These are phyloP conservation scores for Mythimna ferrago DNA, from an alignment of 2,888 invertebrate genomes.

Conservation along the genomic window DNA sequence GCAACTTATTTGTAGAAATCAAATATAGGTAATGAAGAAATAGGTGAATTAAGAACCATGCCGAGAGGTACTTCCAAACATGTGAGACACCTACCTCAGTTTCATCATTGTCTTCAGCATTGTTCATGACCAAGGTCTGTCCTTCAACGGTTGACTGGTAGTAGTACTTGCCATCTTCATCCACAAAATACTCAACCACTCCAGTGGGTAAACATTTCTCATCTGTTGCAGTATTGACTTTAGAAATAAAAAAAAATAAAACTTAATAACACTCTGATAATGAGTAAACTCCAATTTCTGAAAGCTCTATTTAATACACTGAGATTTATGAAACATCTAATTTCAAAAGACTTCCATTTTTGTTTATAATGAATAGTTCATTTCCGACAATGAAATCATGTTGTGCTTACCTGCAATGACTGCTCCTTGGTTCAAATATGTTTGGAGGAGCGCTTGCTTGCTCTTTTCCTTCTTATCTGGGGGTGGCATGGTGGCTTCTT, in stretches of 20 bases:
- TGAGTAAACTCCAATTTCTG: not conserved
- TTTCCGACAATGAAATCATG: not conserved
- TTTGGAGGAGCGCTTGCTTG: slow-evolving; percentile 93
- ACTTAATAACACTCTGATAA: not conserved
- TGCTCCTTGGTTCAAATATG: slow-evolving; percentile 94
- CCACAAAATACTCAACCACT: slow-evolving; percentile 94
- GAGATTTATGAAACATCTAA: not conserved
- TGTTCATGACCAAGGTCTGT: slow-evolving; percentile 91
- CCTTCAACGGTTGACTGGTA: slow-evolving; percentile 93
- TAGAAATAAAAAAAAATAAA: not conserved
- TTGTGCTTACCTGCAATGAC: slow-evolving; percentile 81
- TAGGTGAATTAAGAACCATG: not conserved
- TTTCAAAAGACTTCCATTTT: not conserved
- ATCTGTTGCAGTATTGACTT: slow-evolving; percentile 51
- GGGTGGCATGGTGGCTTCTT: slow-evolving; percentile 75
- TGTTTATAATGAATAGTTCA: not conserved
- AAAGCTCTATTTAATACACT: not conserved
- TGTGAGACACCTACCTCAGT: slow-evolving; percentile 72
- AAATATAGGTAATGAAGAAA: not conserved
- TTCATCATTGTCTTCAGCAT: slow-evolving; percentile 71
- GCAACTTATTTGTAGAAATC: not conserved
- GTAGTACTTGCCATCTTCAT: slow-evolving; percentile 95
- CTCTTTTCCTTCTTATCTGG: slow-evolving; percentile 76
- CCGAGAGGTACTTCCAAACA: not conserved
- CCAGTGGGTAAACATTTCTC: slow-evolving; percentile 72